phyloP scores from a whole-genome alignment of 2,797 vertebrate species.

The Austrolebias charrua region DNA sequence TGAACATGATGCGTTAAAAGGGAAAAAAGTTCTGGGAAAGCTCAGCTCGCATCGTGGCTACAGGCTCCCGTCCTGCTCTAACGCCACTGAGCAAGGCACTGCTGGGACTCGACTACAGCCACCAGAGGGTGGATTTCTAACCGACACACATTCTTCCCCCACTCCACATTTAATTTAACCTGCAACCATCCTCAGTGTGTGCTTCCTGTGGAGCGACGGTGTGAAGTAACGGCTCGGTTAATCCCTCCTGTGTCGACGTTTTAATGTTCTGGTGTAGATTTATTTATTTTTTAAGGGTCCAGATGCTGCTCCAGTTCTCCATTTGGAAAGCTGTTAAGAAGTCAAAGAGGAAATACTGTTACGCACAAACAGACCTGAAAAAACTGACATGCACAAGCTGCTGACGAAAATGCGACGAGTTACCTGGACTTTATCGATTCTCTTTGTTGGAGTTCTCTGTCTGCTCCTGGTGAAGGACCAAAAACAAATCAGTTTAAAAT shows the following conservation, averaged over 20 bases:
- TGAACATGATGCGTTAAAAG: slow-evolving; percentile 11
- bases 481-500: slow-evolving; percentile 5
- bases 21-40: not conserved
- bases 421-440: slow-evolving; percentile 57
- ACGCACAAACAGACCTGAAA: not conserved
- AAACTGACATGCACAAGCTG: rapidly evolving
- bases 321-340: slow-evolving; percentile 27
- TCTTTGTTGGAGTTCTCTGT: slow-evolving; percentile 32
- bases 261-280: slow-evolving; percentile 13
- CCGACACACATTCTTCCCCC: not conserved
- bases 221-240: not conserved
- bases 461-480: slow-evolving; percentile 39
- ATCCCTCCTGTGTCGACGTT: slow-evolving; percentile 20
- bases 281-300: slow-evolving; percentile 21
- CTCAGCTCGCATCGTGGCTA: not conserved
- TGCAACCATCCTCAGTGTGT: slow-evolving; percentile 3
- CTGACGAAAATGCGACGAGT: not conserved
- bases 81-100: slow-evolving; percentile 30
- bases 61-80: slow-evolving; percentile 2
- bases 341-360: not conserved
- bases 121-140: too few species aligned
- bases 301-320: slow-evolving; percentile 24
- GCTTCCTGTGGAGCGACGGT: not conserved
- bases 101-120: not conserved
- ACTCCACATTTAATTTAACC: too few species aligned